phyloP scores from a whole-genome alignment of 1,140 invertebrate species.

The Megalopta genalis region DNA sequence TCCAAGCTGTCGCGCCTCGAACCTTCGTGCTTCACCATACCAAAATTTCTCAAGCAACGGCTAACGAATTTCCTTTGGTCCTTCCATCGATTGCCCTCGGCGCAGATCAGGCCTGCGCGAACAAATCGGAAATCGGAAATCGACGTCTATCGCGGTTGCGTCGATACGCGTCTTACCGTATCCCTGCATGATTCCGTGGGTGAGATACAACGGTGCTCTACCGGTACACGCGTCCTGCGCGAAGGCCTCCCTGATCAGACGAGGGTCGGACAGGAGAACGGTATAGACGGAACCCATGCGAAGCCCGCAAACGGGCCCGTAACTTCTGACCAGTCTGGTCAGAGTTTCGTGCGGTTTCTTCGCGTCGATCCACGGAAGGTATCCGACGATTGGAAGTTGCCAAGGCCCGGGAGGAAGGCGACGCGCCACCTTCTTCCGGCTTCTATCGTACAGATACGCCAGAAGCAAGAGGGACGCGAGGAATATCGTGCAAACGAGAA shows the following conservation, averaged over 20 bases:
- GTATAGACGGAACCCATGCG: slow-evolving; percentile 87
- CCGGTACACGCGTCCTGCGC: slow-evolving; percentile 85
- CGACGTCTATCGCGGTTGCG: too few species aligned
- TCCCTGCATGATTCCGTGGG: slow-evolving; percentile 92
- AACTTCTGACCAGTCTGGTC: slow-evolving; percentile 83
- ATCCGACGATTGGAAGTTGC: slow-evolving; percentile 89
- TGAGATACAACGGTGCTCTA: slow-evolving; percentile 89
- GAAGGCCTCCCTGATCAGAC: slow-evolving; percentile 85
- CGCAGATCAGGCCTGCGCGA: slow-evolving; percentile 87
- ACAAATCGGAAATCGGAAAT: slow-evolving; percentile 29
- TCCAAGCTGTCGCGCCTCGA: slow-evolving; percentile 84
- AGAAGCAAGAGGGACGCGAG: slow-evolving; percentile 36
- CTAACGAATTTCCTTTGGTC: slow-evolving; percentile 89
- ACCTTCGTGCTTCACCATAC: slow-evolving; percentile 85
- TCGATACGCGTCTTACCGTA: slow-evolving; percentile 83
- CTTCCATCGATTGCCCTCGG: slow-evolving; percentile 90
- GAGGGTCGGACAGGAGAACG: slow-evolving; percentile 87
- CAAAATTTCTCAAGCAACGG: slow-evolving; percentile 87
- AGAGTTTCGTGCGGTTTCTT: slow-evolving; percentile 86
- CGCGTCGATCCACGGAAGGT: slow-evolving; percentile 86
- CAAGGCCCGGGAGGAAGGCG: slow-evolving; percentile 87
- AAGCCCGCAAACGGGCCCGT: slow-evolving; percentile 87
- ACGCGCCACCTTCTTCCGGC: slow-evolving; percentile 22
- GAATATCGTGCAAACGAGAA: slow-evolving; percentile 11
- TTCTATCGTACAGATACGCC: slow-evolving; percentile 22